Percentiles rank a stretch among this genome's conserved stretches.
These are phyloP conservation scores for Rhinophrynus dorsalis DNA, from an alignment of 2,797 vertebrate genomes.

Conservation along the genomic window DNA sequence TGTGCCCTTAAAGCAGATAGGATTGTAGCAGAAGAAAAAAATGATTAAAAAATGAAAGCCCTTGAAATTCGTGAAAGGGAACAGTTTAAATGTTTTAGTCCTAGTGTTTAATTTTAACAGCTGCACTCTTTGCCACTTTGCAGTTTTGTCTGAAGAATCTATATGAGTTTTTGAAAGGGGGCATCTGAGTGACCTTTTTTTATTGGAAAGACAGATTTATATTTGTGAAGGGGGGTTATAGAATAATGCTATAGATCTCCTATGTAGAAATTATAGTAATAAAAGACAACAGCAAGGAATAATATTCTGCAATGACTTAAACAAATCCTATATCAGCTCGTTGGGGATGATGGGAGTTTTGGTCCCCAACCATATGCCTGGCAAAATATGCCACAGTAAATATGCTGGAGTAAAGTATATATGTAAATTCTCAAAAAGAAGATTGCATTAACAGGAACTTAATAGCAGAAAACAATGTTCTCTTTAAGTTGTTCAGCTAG, in stretches of 20 bases:
- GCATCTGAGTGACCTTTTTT: not conserved
- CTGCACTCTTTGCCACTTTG: not conserved
- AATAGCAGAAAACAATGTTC: too few species aligned
- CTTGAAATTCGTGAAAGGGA: conserved; percentile 60
- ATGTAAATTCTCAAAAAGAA: too few species aligned
- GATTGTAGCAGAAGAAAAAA: conserved; percentile 67
- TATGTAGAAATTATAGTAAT: too few species aligned
- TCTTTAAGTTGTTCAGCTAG: too few species aligned
- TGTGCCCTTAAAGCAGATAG: conserved; percentile 69
- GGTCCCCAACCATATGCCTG: too few species aligned
- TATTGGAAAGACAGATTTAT: not conserved
- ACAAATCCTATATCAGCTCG: not conserved
- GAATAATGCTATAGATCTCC: too few species aligned
- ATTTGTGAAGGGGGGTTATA: not conserved
- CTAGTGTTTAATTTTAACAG: conserved; percentile 32
- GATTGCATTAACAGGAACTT: too few species aligned
- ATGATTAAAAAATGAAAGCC: conserved; percentile 64
- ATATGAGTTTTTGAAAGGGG: not conserved
- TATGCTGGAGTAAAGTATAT: too few species aligned
- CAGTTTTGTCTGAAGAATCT: not conserved
- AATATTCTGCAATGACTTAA: not conserved
- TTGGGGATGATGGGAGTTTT: too few species aligned
- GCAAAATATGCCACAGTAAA: too few species aligned
- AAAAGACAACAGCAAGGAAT: too few species aligned
- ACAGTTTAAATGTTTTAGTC: conserved; percentile 50